Conservation (phyloP, 2,888 invertebrate genomes). For the Nemurella pictetii region DNA sequence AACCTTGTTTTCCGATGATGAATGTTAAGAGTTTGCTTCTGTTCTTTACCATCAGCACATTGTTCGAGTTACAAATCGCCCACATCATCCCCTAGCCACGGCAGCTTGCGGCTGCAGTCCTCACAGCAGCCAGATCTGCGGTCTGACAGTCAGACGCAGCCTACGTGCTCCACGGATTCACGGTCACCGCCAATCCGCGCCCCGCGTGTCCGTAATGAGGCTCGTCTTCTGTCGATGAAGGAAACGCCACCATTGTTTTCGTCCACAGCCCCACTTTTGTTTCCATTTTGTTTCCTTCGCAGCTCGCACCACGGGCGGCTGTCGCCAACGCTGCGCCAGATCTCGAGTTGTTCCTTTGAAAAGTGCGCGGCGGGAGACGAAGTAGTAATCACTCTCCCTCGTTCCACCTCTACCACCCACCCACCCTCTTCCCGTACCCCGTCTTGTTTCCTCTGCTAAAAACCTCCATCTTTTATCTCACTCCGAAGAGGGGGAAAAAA, state of each 20-base stretch:
- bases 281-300: conserved; percentile 22
- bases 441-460: background rate
- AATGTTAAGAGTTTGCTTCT: conserved; percentile 17
- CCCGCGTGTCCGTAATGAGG: background rate
- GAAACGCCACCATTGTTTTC: conserved; percentile 17
- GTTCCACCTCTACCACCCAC: no score
- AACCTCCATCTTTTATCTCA: background rate
- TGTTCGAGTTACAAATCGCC: background rate
- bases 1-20: conserved; percentile 23
- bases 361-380: conserved; percentile 25
- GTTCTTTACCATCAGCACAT: conserved; percentile 9
- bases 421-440: background rate
- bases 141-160: background rate
- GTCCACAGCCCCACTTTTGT: conserved; percentile 13
- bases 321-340: conserved; percentile 20
- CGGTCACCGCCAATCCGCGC: background rate
- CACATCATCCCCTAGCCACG: background rate
- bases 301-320: background rate
- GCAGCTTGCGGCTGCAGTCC: background rate
- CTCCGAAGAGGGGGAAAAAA: background rate
- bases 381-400: conserved; percentile 28
- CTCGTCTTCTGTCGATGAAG: background rate
- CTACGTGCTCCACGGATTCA: background rate
- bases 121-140: background rate
- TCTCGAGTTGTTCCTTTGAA: conserved; percentile 25